These are phyloP conservation scores for Drosophila austrosaltans DNA, from an alignment of 2,888 invertebrate genomes.

Conservation along the genomic window DNA sequence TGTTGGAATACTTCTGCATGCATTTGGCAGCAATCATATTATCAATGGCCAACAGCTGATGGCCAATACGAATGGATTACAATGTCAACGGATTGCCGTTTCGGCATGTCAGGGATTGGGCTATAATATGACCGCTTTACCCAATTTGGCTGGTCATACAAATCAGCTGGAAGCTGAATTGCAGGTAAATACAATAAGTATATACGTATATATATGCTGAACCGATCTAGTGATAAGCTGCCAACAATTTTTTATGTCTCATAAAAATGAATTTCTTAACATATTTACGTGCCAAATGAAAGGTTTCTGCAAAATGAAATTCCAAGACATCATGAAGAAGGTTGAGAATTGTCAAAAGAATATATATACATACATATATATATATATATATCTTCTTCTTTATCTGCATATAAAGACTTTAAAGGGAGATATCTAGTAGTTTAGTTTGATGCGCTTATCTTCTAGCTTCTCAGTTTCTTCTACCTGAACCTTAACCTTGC, in stretches of 20 bases:
- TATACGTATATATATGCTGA: neutral
- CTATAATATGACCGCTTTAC: constrained; percentile 94
- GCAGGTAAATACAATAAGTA: constrained; percentile 85
- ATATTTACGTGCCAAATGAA: constrained; percentile 75
- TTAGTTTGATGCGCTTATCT: no score
- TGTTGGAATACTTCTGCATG: constrained; percentile 22
- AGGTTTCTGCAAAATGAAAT: constrained; percentile 5
- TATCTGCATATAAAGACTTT: no score
- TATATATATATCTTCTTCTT: no score
- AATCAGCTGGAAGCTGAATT: constrained; percentile 92
- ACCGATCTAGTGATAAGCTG: constrained; percentile 61
- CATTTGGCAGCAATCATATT: constrained; percentile 14
- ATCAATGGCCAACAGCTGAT: constrained; percentile 13
- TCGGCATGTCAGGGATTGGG: constrained; percentile 92
- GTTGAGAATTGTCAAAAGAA: no score
- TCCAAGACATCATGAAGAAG: neutral
- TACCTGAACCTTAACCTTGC: constrained; percentile 8
- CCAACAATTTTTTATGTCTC: constrained; percentile 54
- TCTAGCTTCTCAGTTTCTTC: neutral
- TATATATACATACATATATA: neutral
- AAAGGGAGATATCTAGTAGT: no score
- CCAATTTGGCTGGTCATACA: constrained; percentile 92
- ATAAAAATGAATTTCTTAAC: constrained; percentile 76
- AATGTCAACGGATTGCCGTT: constrained; percentile 91
- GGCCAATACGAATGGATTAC: constrained; percentile 82